Percentiles rank a stretch among this genome's conserved stretches.
These are phyloP conservation scores for Megalops cyprinoides DNA, from an alignment of 2,797 vertebrate genomes.

Conservation along the genomic window DNA sequence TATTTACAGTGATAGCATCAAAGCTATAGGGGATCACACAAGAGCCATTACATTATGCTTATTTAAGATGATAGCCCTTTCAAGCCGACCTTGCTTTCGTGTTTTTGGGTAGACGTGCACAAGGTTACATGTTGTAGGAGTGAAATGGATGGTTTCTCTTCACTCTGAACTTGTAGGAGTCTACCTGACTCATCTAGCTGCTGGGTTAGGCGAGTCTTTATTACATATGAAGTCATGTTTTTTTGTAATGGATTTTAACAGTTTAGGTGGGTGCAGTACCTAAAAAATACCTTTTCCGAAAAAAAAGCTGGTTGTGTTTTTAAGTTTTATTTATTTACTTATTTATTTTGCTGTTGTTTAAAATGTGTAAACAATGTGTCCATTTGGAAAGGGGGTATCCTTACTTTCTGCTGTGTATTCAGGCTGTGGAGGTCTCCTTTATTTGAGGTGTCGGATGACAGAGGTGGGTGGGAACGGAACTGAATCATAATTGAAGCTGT, in stretches of 20 bases:
- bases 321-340: no score
- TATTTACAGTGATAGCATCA: no score
- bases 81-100: neutral
- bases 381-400: constrained; percentile 27
- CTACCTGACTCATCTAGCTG: neutral
- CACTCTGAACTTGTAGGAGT: neutral
- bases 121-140: neutral
- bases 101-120: neutral
- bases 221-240: neutral
- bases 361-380: constrained; percentile 23
- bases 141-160: neutral
- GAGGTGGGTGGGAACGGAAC: neutral
- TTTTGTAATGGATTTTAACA: no score
- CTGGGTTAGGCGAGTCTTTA: neutral
- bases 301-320: no score
- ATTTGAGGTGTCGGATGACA: neutral
- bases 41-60: neutral
- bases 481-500: constrained; percentile 37
- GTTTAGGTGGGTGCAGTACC: no score
- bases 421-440: neutral
- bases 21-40: neutral
- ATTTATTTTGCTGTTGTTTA: no score
- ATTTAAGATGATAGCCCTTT: neutral
- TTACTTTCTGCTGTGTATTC: neutral
- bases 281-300: no score